Conservation (phyloP, 2,797 vertebrate genomes). For the Chromobotia macracanthus region DNA sequence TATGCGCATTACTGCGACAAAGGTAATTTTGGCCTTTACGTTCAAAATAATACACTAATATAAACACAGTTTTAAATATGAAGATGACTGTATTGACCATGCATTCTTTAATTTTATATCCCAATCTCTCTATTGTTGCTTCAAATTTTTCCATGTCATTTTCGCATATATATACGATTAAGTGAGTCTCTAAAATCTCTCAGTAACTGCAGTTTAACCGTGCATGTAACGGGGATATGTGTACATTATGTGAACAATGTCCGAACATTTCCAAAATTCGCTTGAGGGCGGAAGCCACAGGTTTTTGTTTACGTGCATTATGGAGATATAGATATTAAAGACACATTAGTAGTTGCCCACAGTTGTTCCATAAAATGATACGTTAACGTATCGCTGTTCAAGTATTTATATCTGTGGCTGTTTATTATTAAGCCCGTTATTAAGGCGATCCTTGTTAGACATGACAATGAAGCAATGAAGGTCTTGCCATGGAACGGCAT, state of each 20-base stretch:
- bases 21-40: conserved; percentile 18
- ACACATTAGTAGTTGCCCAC: background rate
- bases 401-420: background rate
- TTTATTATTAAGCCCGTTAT: conserved; percentile 7
- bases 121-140: background rate
- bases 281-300: conserved; percentile 66
- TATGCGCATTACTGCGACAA: conserved; percentile 79
- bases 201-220: background rate
- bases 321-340: background rate
- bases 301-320: conserved; percentile 44
- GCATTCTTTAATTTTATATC: conserved; percentile 3
- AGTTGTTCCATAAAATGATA: background rate
- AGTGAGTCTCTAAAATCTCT: conserved; percentile 8
- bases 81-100: background rate
- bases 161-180: conserved; percentile 24
- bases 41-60: conserved; percentile 28
- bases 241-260: conserved; percentile 38
- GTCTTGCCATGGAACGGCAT: conserved; percentile 34
- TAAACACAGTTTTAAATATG: conserved; percentile 26
- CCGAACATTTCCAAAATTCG: conserved; percentile 53
- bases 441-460: conserved; percentile 24
- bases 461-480: conserved; percentile 40
- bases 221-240: background rate
- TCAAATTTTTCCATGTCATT: conserved; percentile 26
- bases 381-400: background rate